A percentile compares a stretch with the other conserved stretches of the same genome.
Conservation (phyloP, 2,888 invertebrate genomes). For the Omphaloscelis lunosa region DNA sequence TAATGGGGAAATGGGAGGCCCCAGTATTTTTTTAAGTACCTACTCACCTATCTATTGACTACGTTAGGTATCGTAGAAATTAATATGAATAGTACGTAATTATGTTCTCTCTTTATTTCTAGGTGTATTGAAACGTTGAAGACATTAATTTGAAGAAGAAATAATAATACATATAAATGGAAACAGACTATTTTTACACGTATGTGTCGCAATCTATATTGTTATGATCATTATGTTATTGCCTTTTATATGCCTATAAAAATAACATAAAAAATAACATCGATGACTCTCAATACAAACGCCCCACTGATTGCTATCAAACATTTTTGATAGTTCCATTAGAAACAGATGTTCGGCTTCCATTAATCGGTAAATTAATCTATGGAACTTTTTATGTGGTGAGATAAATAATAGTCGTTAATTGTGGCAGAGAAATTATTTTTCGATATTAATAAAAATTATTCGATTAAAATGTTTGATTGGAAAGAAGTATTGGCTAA, state of each 20-base stretch:
- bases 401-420: constrained; percentile 58
- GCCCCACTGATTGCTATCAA: constrained; percentile 74
- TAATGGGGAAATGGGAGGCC: background rate
- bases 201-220: background rate
- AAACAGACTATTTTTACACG: background rate
- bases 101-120: background rate
- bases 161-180: background rate
- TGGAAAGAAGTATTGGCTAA: background rate
- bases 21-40: background rate
- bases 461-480: constrained; percentile 43
- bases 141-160: background rate
- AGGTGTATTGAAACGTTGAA: no score
- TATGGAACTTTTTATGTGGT: constrained; percentile 62
- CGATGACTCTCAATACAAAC: constrained; percentile 47
- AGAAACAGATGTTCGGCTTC: constrained; percentile 78
- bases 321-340: constrained; percentile 78
- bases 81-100: background rate
- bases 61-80: background rate
- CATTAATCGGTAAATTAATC: constrained; percentile 78
- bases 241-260: constrained; percentile 4
- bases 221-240: background rate
- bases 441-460: constrained; percentile 21
- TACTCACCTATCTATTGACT: background rate
- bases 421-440: constrained; percentile 29
- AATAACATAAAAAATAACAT: constrained; percentile 38